phyloP scores from a whole-genome alignment of 2,888 invertebrate species.

The Stenolophus ochropezus region DNA sequence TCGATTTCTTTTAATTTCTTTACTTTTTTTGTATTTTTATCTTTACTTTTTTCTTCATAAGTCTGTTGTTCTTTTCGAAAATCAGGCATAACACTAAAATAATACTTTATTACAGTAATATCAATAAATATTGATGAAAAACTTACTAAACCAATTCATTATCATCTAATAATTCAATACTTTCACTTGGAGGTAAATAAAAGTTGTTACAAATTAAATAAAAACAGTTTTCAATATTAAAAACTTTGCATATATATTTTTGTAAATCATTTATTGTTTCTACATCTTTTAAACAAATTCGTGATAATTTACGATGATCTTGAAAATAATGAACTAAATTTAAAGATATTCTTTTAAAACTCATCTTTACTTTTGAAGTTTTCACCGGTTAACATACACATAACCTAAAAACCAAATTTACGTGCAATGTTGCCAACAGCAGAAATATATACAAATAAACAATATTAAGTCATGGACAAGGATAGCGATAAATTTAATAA shows the following conservation, averaged over 20 bases:
- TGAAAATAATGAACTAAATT: constrained; percentile 48
- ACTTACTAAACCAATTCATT: constrained; percentile 64
- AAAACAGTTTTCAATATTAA: constrained; percentile 29
- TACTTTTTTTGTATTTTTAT: background rate
- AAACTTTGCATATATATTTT: constrained; percentile 23
- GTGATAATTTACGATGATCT: constrained; percentile 44
- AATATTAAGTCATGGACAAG: too few relatives aligned
- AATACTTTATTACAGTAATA: constrained; percentile 60
- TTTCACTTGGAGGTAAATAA: constrained; percentile 29
- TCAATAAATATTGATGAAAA: constrained; percentile 23
- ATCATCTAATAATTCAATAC: constrained; percentile 40
- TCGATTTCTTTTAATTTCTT: background rate
- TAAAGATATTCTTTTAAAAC: constrained; percentile 41
- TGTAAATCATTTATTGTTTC: constrained; percentile 22
- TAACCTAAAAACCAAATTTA: constrained; percentile 10
- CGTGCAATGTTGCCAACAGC: background rate
- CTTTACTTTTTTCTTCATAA: background rate
- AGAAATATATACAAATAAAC: too few relatives aligned
- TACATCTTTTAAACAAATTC: constrained; percentile 31
- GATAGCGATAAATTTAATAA: too few relatives aligned
- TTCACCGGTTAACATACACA: background rate
- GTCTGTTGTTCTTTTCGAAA: background rate
- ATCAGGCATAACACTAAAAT: constrained; percentile 26
- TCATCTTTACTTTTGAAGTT: background rate
- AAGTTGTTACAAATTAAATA: constrained; percentile 43